These are phyloP conservation scores for Brotula barbata DNA, from an alignment of 2,797 vertebrate genomes.

Conservation along the genomic window DNA sequence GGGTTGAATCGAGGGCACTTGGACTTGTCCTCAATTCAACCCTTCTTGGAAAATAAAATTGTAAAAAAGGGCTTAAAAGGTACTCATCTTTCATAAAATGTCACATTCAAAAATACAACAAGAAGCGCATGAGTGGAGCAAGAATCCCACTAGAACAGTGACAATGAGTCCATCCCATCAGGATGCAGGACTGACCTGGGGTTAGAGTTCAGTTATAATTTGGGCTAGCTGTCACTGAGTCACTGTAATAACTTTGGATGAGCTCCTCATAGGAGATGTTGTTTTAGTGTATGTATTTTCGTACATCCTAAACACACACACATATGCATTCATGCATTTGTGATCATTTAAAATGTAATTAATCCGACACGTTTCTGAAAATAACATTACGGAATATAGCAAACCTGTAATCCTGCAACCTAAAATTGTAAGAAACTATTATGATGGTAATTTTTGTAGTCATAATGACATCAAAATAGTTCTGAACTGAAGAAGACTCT, in stretches of 20 bases:
- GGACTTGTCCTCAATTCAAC: no score
- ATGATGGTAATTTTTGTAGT: no score
- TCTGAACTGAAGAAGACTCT: no score
- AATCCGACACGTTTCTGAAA: no score
- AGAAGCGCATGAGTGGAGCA: neutral
- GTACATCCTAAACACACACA: neutral
- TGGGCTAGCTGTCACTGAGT: slow-evolving; percentile 14
- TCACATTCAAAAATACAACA: neutral
- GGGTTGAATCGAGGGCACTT: no score
- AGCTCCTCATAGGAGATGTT: neutral
- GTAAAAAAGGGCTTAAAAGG: neutral
- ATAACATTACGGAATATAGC: no score
- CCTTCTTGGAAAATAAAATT: no score
- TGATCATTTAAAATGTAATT: no score
- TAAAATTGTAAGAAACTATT: no score
- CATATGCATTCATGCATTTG: no score
- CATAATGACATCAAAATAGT: no score
- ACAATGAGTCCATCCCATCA: slow-evolving; percentile 5
- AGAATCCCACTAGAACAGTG: neutral
- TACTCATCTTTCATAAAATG: neutral
- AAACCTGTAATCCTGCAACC: no score
- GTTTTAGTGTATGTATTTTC: neutral
- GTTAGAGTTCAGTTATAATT: slow-evolving; percentile 13
- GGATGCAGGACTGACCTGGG: slow-evolving; percentile 13
- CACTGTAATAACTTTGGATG: neutral